A percentile compares a stretch with the other conserved stretches of the same genome.
Evolutionary conservation across 2,888 invertebrate genomes (phyloP).

Genomic region (Exephanes ischioxanthus): DNA sequence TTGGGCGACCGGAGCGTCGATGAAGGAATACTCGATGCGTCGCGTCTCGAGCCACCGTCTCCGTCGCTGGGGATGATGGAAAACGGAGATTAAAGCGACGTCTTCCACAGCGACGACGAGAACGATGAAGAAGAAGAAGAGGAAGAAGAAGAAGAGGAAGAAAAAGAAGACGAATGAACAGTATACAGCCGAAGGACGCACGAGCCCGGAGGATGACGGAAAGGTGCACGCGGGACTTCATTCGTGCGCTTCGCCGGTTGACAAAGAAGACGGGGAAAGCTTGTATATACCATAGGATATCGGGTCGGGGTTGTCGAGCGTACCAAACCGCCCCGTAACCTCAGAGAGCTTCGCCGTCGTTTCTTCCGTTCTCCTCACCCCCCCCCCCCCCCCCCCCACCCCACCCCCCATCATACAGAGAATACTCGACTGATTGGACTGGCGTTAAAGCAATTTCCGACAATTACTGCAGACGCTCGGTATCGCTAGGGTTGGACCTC

Average conservation of each 20-base stretch:
- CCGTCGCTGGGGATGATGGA: constrained; percentile 35
- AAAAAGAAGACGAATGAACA: constrained; percentile 27
- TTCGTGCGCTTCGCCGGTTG: constrained; percentile 54
- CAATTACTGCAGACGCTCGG: constrained; percentile 78
- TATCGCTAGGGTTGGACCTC: constrained; percentile 66
- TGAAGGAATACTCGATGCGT: constrained; percentile 24
- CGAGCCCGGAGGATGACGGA: constrained; percentile 55
- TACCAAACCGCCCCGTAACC: constrained; percentile 46
- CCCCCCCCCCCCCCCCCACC: too few relatives aligned
- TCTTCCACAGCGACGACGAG: background rate
- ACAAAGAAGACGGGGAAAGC: constrained; percentile 67
- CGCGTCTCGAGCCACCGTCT: constrained; percentile 12
- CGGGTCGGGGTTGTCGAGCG: constrained; percentile 46
- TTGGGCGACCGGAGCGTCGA: constrained; percentile 4
- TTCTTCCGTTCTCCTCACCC: constrained; percentile 54
- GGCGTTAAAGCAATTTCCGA: constrained; percentile 80
- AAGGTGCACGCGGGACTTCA: constrained; percentile 28
- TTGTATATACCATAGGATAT: constrained; percentile 51
- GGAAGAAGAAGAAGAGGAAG: constrained; percentile 30
- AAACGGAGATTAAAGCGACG: constrained; percentile 57
- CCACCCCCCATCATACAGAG: constrained; percentile 66
- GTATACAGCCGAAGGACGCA: constrained; percentile 35
- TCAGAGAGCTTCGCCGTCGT: constrained; percentile 60
- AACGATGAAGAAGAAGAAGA: constrained; percentile 8
- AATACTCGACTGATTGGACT: constrained; percentile 79